Base-by-base conservation (phyloP, 2,113 vertebrate species). In the Scalopus aquaticus region DNA sequence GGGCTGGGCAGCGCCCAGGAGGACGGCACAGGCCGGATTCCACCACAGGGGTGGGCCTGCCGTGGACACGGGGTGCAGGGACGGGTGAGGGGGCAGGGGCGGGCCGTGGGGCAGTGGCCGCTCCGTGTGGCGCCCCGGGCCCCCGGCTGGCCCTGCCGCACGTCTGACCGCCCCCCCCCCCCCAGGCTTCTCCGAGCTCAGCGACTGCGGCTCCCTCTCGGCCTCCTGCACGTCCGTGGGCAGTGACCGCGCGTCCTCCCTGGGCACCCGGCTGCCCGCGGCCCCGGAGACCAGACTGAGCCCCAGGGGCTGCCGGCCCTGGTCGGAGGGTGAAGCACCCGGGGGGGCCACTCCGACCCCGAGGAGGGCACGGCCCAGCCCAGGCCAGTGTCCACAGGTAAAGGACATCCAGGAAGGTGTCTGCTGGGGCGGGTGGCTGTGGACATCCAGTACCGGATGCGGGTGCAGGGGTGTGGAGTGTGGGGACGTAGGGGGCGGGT, bases 371-470 rank as follows among this genome's bases (percentile, higher is more conserved):
- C 74, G 2, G 58, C 86, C 93, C 96, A 98, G 51, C 98, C 98
- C 0, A 98, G 99, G 95, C 99, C 99, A 0, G 99, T 99, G 95
- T 99, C 99, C 77, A 99, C 99, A 98, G 99, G 99, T 99, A 98
- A 98, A 69, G 51, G n/a, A 70, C 22, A 24, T 28, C 35, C 3
- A 3, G 87, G 39, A 30, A 17, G n/a, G n/a, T n/a, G n/a, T n/a
- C n/a, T n/a, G n/a, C n/a, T n/a, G n/a, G n/a, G n/a, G n/a, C n/a
- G n/a, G n/a, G n/a, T n/a, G n/a, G n/a, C n/a, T n/a, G n/a, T n/a
- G n/a, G n/a, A n/a, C n/a, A n/a, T n/a, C n/a, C n/a, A n/a, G n/a
- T n/a, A n/a, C n/a, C n/a, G n/a, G n/a, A n/a, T n/a, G n/a, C n/a
- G n/a, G n/a, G n/a, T n/a, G n/a, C n/a, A n/a, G n/a, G n/a, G n/a